Percentiles rank a stretch among this genome's conserved stretches.
Conservation (phyloP, 2,888 invertebrate species). For the Parnassius mnemosyne region DNA sequence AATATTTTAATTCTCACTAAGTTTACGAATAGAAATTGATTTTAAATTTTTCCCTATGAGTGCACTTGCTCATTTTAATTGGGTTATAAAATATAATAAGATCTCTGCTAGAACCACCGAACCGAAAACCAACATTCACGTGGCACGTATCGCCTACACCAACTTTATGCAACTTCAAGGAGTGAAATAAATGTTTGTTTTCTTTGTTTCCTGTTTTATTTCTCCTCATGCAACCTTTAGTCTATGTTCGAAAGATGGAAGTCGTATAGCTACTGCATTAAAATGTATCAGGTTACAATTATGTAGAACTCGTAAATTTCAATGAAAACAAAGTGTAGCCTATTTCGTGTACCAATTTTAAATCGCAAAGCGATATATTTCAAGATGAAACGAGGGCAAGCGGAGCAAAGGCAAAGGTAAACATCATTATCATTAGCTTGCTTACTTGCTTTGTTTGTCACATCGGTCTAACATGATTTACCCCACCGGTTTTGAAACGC, state of each 20-base stretch:
- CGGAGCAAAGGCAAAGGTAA: conserved; percentile 22
- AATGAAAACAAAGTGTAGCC: neutral
- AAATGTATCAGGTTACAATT: neutral
- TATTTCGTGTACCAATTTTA: conserved; percentile 13
- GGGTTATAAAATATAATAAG: conserved; percentile 22
- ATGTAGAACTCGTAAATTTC: neutral
- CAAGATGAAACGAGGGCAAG: conserved; percentile 21
- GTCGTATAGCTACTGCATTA: conserved; percentile 8
- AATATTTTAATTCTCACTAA: no score
- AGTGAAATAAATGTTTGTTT: conserved; percentile 23
- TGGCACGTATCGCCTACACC: conserved; percentile 21
- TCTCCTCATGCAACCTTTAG: neutral
- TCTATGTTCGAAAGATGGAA: conserved; percentile 12
- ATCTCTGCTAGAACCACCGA: conserved; percentile 24
- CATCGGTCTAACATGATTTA: conserved; percentile 24
- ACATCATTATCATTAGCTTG: conserved; percentile 28
- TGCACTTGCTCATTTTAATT: conserved; percentile 11
- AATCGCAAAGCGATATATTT: conserved; percentile 22
- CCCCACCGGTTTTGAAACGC: conserved; percentile 25
- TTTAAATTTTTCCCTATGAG: neutral
- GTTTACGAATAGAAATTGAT: no score
- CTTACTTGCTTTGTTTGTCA: conserved; percentile 26
- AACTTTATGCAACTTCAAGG: conserved; percentile 26
- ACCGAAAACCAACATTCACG: conserved; percentile 27
- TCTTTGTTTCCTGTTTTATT: conserved; percentile 18